Conservation (phyloP, 35 echinoderm and acorn worm species). For the Apostichopus parvimensis region DNA sequence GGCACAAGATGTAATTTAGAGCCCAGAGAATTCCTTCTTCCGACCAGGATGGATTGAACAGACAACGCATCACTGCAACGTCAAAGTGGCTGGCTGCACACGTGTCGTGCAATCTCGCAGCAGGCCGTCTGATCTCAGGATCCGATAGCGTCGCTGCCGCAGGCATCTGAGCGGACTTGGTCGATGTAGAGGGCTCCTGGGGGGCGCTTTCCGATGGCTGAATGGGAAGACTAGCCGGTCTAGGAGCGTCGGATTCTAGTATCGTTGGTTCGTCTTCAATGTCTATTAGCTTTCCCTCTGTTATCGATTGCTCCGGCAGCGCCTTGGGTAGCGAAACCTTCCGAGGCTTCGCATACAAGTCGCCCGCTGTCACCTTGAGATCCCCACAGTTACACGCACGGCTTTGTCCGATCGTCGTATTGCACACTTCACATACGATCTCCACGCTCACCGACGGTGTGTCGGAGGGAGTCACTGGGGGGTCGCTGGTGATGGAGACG, state of each 20-base stretch:
- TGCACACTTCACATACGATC: slow-evolving; percentile 89
- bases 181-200: slow-evolving; percentile 38
- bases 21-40: slow-evolving; percentile 97
- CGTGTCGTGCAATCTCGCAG: slow-evolving; percentile 79
- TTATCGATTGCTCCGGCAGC: slow-evolving; percentile 39
- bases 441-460: slow-evolving; percentile 83
- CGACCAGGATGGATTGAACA: slow-evolving; percentile 93
- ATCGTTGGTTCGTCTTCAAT: background rate
- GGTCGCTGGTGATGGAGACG: slow-evolving; percentile 63
- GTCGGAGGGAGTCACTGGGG: slow-evolving; percentile 70
- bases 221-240: slow-evolving; percentile 38
- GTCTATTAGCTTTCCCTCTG: slow-evolving; percentile 42
- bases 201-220: background rate
- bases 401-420: slow-evolving; percentile 67
- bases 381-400: slow-evolving; percentile 80
- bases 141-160: slow-evolving; percentile 36
- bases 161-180: slow-evolving; percentile 14
- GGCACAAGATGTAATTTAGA: slow-evolving; percentile 79
- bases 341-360: slow-evolving; percentile 9
- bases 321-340: background rate
- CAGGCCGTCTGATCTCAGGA: slow-evolving; percentile 41
- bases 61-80: slow-evolving; percentile 92
- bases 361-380: slow-evolving; percentile 62
- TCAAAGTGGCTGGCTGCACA: slow-evolving; percentile 95
- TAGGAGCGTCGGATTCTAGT: background rate